Percentiles rank a stretch among this genome's conserved stretches.
Conservation (phyloP, 2,797 vertebrate species). For the Parauchenoglanis ngamensis region DNA sequence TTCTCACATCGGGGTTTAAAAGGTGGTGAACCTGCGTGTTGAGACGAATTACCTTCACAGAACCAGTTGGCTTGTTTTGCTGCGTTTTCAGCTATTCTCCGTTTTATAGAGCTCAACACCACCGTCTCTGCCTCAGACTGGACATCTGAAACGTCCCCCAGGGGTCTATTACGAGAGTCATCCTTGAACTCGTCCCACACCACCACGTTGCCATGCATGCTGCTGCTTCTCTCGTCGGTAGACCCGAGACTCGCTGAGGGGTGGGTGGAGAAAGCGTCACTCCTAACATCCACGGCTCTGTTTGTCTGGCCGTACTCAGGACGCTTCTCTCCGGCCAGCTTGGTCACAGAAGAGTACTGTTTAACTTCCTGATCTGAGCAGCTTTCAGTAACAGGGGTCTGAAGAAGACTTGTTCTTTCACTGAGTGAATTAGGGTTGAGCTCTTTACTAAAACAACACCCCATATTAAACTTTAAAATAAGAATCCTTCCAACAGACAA, state of each 20-base stretch:
- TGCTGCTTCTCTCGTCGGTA: slow-evolving; percentile 21
- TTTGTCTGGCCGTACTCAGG: slow-evolving; percentile 36
- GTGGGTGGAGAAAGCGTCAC: slow-evolving; percentile 10
- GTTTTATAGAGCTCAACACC: slow-evolving; percentile 46
- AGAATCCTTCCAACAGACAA: slow-evolving; percentile 55
- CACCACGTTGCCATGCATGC: slow-evolving; percentile 21
- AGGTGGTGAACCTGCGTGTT: slow-evolving; percentile 3
- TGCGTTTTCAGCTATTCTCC: slow-evolving; percentile 62
- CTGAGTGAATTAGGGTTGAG: slow-evolving; percentile 59
- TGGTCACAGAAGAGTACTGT: slow-evolving; percentile 57
- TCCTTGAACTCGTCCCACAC: slow-evolving; percentile 17
- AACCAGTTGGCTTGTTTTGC: slow-evolving; percentile 61
- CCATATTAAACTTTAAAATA: slow-evolving; percentile 66
- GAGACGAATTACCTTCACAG: slow-evolving; percentile 32
- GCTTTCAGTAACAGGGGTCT: slow-evolving; percentile 53
- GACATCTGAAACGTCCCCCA: not conserved
- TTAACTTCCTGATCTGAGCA: slow-evolving; percentile 58
- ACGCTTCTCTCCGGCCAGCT: slow-evolving; percentile 21
- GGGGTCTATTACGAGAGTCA: not conserved
- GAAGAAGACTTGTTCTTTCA: slow-evolving; percentile 72
- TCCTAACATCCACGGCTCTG: slow-evolving; percentile 28
- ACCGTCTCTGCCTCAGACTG: slow-evolving; percentile 28
- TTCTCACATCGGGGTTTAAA: slow-evolving; percentile 6
- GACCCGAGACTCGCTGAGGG: slow-evolving; percentile 13
- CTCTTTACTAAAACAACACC: slow-evolving; percentile 80